These are phyloP conservation scores for Cygnus atratus DNA, from an alignment of 2,113 vertebrate species.

Conservation along the genomic window DNA sequence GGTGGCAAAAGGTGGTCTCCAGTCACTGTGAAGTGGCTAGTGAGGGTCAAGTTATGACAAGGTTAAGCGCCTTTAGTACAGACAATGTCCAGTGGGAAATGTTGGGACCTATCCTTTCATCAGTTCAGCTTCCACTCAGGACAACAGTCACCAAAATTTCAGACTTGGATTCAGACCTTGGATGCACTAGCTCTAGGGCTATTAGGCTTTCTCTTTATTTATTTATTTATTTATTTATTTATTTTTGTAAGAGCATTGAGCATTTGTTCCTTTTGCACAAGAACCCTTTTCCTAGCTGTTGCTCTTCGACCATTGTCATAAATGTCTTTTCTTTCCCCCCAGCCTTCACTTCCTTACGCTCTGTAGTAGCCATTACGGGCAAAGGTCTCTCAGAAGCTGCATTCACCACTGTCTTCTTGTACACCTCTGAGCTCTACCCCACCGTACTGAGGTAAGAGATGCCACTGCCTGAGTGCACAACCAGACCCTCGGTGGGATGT, in stretches of 20 bases:
- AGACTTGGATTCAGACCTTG: background rate
- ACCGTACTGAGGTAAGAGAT: conserved; percentile 85
- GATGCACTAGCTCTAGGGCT: background rate
- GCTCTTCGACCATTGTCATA: background rate
- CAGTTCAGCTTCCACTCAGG: background rate
- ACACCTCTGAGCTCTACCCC: conserved; percentile 86
- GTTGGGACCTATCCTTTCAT: background rate
- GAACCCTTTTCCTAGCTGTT: background rate
- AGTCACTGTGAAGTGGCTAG: background rate
- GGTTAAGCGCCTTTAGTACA: background rate
- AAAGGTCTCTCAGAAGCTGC: conserved; percentile 84
- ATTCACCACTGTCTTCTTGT: conserved; percentile 80
- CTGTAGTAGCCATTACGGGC: conserved; percentile 76
- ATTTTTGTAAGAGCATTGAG: background rate
- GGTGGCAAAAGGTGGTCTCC: background rate
- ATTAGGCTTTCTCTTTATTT: background rate
- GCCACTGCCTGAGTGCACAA: background rate
- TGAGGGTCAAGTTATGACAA: background rate
- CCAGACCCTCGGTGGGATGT: background rate
- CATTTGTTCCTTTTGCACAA: background rate
- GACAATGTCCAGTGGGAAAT: background rate
- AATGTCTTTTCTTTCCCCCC: background rate
- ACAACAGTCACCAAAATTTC: background rate
- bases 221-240: no score
- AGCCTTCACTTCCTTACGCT: conserved; percentile 73